Evolutionary conservation across 2,888 invertebrate species (phyloP).

Genomic region (Tipula lateralis): DNA sequence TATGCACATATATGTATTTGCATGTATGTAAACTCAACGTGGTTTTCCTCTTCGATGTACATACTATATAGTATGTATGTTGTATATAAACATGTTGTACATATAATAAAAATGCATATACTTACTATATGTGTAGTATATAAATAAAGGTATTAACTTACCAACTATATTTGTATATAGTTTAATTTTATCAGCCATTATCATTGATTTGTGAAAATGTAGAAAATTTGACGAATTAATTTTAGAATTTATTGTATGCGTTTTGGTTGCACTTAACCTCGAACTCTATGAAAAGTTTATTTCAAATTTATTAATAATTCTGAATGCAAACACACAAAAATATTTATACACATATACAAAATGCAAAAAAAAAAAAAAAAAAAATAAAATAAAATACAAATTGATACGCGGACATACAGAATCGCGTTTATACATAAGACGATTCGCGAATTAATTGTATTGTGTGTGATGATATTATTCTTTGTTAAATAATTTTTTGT

Average conservation of each 20-base stretch:
- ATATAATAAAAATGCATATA: not conserved
- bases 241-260: not conserved
- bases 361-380: not conserved
- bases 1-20: not conserved
- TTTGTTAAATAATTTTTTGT: not conserved
- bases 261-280: not conserved
- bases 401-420: not conserved
- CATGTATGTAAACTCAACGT: not conserved
- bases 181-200: not conserved
- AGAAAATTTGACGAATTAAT: not conserved
- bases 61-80: not conserved
- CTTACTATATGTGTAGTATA: not conserved
- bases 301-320: conserved; percentile 4
- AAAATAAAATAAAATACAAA: too few relatives aligned
- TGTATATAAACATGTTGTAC: not conserved
- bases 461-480: conserved; percentile 1
- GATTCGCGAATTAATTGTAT: not conserved
- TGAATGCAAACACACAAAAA: not conserved
- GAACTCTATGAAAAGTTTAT: conserved; percentile 25
- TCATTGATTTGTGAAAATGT: not conserved
- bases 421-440: not conserved
- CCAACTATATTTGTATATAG: not conserved
- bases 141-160: not conserved
- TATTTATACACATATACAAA: not conserved
- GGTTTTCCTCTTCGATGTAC: not conserved